Evolutionary conservation across 2,888 invertebrate species (phyloP), one percentile per base, ranked within the genome.

Genomic region (Phyllotreta cruciferae): DNA sequence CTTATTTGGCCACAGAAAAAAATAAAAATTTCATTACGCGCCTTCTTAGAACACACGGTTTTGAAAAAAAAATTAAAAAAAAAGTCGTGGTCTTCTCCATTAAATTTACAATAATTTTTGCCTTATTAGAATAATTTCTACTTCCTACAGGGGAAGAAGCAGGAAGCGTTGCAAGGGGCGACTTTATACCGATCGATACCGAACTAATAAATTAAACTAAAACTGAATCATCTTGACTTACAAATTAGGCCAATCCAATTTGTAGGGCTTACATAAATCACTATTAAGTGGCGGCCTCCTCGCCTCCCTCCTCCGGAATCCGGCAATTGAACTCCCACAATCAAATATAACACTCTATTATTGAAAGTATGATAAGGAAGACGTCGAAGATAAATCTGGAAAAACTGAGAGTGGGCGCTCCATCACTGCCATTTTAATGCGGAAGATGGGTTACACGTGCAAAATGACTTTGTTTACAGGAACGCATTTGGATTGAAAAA

Each of bases 121-220:
- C 24, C n/a, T n/a, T n/a, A 24, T 24, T 24, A 3, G 24, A 24
- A 24, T 24, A 24, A 24, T 24, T 24, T 4, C 24, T 24, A 24
- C 24, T 24, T 24, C 24, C n/a, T n/a, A n/a, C n/a, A n/a, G n/a
- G 24, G 24, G 2, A 24, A 24, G 24, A 24, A 1, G 24, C 24
- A 24, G 24, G 24, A 24, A 24, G 24, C 24, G 24, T 24, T 24
- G 24, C 24, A 24, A 24, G 24, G 24, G 4, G 24, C 24, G 24
- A 24, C 24, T 24, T 24, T 24, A 71, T 88, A n/a, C n/a, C 24
- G 24, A 24, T 24, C 24, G 24, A 3, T 24, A 24, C 24, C 4
- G 24, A 24, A 24, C 24, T 24, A 24, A 24, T 24, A 24, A 24
- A 24, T 13, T 7, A 24, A 24, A 14, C 11, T 49, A 49, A 6